Base-by-base conservation (phyloP, 1,140 invertebrate genomes). In the Procambarus clarkii region DNA sequence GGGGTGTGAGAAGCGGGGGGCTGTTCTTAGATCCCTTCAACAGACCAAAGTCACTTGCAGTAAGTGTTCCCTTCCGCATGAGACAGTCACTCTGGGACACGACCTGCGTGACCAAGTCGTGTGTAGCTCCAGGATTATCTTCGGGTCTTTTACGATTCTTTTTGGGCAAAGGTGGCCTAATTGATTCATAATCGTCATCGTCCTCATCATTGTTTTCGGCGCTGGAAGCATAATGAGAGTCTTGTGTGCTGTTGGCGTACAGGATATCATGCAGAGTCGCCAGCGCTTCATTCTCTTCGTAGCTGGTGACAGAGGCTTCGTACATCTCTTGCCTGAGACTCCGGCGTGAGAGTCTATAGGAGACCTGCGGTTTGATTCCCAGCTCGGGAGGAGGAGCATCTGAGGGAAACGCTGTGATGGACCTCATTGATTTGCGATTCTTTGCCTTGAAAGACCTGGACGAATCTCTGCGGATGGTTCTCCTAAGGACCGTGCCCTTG, bases 361-460 rank as follows among this genome's bases (percentile, higher is more conserved):
- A 88, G 34, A 88, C 48, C 60, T 88, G 86, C 2, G 91, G 91
- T 69, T 88, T 92, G 71, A 92, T 92, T 7, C 91, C 91, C 21
- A 92, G 46, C 44, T 88, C 91, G 7, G 81, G 86, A 3, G 85
- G 80, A 21, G 86, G 91, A 18, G 79, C 85, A 71, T 92, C 91
- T 15, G 81, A 58, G 1, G 91, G 91, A 64, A 92, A 92, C n/a
- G 91, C 91, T 7, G 85, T 92, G 48, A 92, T 88, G 15, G 91
- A 92, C 50, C 91, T 88, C 86, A 92, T 88, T 44, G 91, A 92
- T 44, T 77, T 88, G 9, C 91, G 54, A n/a, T 64, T 83, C 45
- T 92, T 87, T 21, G 91, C 91, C 54, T 88, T 92, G 86, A 92
- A 92, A 21, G 88, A 84, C 34, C 88, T 60, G 45, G 81, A 84